Base-by-base conservation (phyloP, 2,797 vertebrate genomes). In the Notolepis coatsorum region DNA sequence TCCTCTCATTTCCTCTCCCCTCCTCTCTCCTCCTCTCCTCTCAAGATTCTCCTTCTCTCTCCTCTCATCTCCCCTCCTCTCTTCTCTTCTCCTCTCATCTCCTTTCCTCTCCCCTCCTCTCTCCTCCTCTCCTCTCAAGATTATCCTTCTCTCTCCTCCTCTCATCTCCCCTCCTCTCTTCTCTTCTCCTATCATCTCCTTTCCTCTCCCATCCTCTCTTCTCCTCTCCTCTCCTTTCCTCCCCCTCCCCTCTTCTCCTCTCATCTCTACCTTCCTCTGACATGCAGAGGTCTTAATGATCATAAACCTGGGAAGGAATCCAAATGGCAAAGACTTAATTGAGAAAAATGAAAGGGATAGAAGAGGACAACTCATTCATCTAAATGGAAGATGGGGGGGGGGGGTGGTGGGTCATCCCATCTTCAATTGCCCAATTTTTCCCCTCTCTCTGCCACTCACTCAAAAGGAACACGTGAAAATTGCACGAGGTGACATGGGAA, bases 221-320 rank as follows among this genome's bases (percentile, higher is more conserved):
- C 58, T 23, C 45, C 23, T 54, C 35, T 7, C 51, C 45, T 56
- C 57, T 43, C 47, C 54, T n/a, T 24, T 30, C 55, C 57, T 43
- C 68, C 71, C 66, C 68, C 31, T n/a, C 73, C 37, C 20, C 28
- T 8, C 42, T 17, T 15, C 65, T 67, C 68, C 61, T 63, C 25
- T 13, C 21, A 25, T 42, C 18, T 31, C 41, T 6, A 3, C 45
- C 10, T 15, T 46, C 31, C 15, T 27, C 61, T 77, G 75, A 85
- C 81, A 90, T 68, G 77, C 69, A 60, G 65, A 73, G 81, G 71
- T 85, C 89, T 90, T 89, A 90, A 85, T 89, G 88, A 89, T 88
- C 76, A 79, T 76, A 84, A 80, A 80, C 75, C 85, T 35, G 80
- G 86, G 84, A 89, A 73, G 73, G 59, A 13, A 65, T 85, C 84